Conservation (phyloP, 2,797 vertebrate genomes). For the Sebastes reedi region DNA sequence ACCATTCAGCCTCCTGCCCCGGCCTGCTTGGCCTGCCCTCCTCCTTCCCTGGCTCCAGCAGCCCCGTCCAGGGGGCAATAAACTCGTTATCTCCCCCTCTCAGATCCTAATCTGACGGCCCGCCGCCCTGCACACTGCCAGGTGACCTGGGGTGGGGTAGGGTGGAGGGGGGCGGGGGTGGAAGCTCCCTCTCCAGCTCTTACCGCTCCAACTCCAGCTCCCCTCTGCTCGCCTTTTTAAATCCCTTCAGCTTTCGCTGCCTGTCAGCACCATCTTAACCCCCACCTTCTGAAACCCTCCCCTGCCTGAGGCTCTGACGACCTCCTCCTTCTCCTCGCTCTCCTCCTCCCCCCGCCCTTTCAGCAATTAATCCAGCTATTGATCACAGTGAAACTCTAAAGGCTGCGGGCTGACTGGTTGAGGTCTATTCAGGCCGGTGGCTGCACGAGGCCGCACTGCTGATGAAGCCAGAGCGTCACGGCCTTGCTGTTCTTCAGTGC, state of each 20-base stretch:
- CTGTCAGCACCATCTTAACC: slow-evolving; percentile 83
- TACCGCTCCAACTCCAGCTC: slow-evolving; percentile 59
- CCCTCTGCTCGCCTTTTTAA: slow-evolving; percentile 76
- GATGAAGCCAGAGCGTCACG: slow-evolving; percentile 13
- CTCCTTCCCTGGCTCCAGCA: slow-evolving; percentile 82
- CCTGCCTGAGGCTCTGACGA: slow-evolving; percentile 71
- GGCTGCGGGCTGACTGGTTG: slow-evolving; percentile 59
- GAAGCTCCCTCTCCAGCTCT: slow-evolving; percentile 61
- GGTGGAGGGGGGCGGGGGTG: slow-evolving; percentile 66
- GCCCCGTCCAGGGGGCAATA: slow-evolving; percentile 88
- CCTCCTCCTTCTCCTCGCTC: slow-evolving; percentile 41
- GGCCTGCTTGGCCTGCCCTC: slow-evolving; percentile 73
- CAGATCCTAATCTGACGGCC: slow-evolving; percentile 97
- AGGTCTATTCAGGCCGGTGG: slow-evolving; percentile 50
- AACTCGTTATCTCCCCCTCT: slow-evolving; percentile 94
- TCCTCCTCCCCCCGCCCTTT: slow-evolving; percentile 59
- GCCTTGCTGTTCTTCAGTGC: background rate
- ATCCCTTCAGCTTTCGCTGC: slow-evolving; percentile 79
- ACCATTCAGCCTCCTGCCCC: slow-evolving; percentile 76
- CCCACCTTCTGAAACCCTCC: slow-evolving; percentile 74
- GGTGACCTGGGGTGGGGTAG: slow-evolving; percentile 88
- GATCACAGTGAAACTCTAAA: slow-evolving; percentile 78
- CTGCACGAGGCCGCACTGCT: slow-evolving; percentile 21
- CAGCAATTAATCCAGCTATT: slow-evolving; percentile 86
- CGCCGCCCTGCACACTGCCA: slow-evolving; percentile 89